These are phyloP conservation scores for Sardina pilchardus DNA, from an alignment of 2,113 vertebrate genomes.

Conservation along the genomic window DNA sequence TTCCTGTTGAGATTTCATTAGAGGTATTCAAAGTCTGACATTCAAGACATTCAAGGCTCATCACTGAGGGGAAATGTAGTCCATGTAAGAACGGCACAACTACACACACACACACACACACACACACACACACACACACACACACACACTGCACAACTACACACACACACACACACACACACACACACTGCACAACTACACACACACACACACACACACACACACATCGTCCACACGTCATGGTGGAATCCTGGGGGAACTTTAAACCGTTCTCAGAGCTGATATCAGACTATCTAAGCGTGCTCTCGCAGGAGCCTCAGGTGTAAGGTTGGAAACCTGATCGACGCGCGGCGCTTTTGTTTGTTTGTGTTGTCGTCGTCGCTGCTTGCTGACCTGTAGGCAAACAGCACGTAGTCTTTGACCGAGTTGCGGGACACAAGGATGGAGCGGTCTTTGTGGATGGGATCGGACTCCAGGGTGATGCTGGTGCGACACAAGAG, in stretches of 20 bases:
- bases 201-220: neutral
- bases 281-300: neutral
- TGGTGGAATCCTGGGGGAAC: neutral
- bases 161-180: slow-evolving; percentile 1
- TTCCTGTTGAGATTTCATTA: slow-evolving; percentile 1
- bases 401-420: slow-evolving; percentile 64
- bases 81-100: neutral
- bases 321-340: neutral
- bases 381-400: slow-evolving; percentile 57
- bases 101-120: slow-evolving; percentile 10
- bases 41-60: neutral
- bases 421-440: slow-evolving; percentile 62
- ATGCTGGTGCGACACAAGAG: slow-evolving; percentile 60
- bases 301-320: neutral
- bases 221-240: neutral
- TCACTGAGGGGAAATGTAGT: neutral
- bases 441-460: slow-evolving; percentile 63
- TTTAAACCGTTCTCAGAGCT: neutral
- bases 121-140: slow-evolving; percentile 2
- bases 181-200: neutral
- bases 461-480: slow-evolving; percentile 51
- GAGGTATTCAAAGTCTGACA: neutral
- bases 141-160: neutral
- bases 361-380: neutral
- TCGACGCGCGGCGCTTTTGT: neutral